phyloP scores from a whole-genome alignment of 2,113 vertebrate species.

The Albula glossodonta region DNA sequence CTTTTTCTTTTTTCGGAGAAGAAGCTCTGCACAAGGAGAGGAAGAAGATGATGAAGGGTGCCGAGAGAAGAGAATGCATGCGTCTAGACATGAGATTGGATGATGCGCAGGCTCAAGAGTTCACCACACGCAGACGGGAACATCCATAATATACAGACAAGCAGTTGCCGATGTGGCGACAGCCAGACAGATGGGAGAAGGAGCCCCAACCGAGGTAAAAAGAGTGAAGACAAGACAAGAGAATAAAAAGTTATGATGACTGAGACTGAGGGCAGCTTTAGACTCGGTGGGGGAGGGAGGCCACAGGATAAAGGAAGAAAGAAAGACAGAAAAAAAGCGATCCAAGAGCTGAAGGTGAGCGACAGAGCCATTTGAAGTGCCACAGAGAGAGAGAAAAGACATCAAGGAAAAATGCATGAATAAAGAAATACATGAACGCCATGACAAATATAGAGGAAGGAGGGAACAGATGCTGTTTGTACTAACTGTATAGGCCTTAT shows the following conservation, averaged over 20 bases:
- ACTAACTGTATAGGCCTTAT: constrained; percentile 21
- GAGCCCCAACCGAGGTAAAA: too few relatives aligned
- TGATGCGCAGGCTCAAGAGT: background rate
- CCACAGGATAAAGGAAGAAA: background rate
- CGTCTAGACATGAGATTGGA: background rate
- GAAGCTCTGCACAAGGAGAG: too few relatives aligned
- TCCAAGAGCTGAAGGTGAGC: background rate
- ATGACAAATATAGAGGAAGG: constrained; percentile 40
- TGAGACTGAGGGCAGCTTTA: background rate
- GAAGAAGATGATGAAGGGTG: too few relatives aligned
- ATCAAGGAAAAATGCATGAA: background rate
- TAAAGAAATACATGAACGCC: background rate
- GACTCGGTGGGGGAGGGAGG: background rate
- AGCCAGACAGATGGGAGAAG: background rate
- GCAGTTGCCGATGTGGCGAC: background rate
- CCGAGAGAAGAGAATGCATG: too few relatives aligned
- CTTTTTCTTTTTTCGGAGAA: too few relatives aligned
- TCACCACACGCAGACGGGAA: background rate
- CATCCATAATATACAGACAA: background rate
- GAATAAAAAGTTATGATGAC: background rate
- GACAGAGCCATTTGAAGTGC: background rate
- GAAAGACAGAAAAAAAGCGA: background rate
- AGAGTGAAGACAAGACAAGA: background rate
- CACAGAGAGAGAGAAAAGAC: background rate
- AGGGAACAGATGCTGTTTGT: constrained; percentile 60